Evolutionary conservation across 2,113 vertebrate species (phyloP).

Genomic region (Poicephalus gulielmi): DNA sequence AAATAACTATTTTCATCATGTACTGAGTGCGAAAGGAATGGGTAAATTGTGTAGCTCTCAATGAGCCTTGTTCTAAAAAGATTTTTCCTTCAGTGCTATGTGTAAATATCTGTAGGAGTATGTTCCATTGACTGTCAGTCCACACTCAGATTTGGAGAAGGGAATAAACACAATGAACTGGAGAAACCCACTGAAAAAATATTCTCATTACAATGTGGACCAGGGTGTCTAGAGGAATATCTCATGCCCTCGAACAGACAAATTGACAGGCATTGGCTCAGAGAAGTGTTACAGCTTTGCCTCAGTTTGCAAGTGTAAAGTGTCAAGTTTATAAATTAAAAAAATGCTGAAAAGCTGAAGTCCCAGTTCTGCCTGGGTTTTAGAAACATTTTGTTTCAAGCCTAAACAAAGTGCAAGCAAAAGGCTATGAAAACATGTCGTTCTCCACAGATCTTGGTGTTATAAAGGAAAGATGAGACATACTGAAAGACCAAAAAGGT

Average conservation of each 20-base stretch:
- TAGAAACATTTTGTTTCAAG: neutral
- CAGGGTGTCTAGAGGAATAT: neutral
- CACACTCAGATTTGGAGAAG: neutral
- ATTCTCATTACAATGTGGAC: neutral
- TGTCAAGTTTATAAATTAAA: neutral
- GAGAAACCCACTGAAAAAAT: slow-evolving; percentile 1
- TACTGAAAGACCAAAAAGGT: neutral
- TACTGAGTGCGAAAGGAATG: slow-evolving; percentile 60
- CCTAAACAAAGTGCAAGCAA: neutral
- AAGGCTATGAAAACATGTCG: neutral
- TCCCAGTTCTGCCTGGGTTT: neutral
- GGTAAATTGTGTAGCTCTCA: neutral
- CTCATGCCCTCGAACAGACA: neutral
- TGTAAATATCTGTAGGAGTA: slow-evolving; percentile 24
- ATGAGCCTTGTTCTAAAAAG: slow-evolving; percentile 4
- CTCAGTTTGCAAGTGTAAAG: neutral
- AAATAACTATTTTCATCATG: neutral
- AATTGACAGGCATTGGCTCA: neutral
- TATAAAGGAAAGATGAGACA: neutral
- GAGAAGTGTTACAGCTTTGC: neutral
- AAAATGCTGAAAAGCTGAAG: neutral
- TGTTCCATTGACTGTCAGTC: slow-evolving; percentile 11
- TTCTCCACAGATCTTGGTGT: neutral
- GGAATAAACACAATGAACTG: slow-evolving; percentile 12
- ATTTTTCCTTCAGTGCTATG: slow-evolving; percentile 5